Evolutionary conservation across 2,113 vertebrate species (phyloP), one percentile per base, ranked within the genome.

Genomic region (Phylloscopus trochiloides): DNA sequence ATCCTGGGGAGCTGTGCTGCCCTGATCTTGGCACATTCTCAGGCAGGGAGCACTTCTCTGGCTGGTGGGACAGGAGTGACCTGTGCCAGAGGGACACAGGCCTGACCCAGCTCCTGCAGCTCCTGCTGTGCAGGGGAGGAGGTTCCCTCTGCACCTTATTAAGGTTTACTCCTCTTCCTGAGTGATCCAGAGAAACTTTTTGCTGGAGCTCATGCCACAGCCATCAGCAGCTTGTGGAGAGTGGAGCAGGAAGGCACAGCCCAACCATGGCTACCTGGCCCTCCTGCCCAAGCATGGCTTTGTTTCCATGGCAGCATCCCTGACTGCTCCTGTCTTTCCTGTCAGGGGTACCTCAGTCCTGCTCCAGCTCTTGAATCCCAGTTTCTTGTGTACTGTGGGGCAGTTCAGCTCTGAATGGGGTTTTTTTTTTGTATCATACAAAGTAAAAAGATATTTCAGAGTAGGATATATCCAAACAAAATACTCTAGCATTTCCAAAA

Each of bases 31-130:
- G 42, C 51, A 32, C 25, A 38, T 38, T 32, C 17, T 14, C 1
- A 0, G 11, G 51, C 51, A 29, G 34, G 0, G 0, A 45, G 9
- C 32, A 6, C 10, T 9, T 4, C 25, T 9, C 0, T 5, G 28
- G 51, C 15, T 67, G 14, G 8, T 34, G 40, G 57, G 43, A 63
- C 0, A 3, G 61, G 24, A 7, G 16, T 45, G 63, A 26, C 9
- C 5, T 25, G 8, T 19, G 25, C 7, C 36, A 55, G 61, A 70
- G 43, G 63, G 25, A 47, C 36, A 17, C 0, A 1, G 17, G 4
- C 19, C 36, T 48, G 36, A 19, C 18, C 17, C 32, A 75, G 8
- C 29, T 86, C 70, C 57, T 58, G 15, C 43, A 26, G 25, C 18
- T 32, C 50, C 20, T 43, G 17, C 32, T 34, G 16, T 3, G 14